Evolutionary conservation across 2,113 vertebrate species (phyloP).

Genomic region (Redunca redunca): DNA sequence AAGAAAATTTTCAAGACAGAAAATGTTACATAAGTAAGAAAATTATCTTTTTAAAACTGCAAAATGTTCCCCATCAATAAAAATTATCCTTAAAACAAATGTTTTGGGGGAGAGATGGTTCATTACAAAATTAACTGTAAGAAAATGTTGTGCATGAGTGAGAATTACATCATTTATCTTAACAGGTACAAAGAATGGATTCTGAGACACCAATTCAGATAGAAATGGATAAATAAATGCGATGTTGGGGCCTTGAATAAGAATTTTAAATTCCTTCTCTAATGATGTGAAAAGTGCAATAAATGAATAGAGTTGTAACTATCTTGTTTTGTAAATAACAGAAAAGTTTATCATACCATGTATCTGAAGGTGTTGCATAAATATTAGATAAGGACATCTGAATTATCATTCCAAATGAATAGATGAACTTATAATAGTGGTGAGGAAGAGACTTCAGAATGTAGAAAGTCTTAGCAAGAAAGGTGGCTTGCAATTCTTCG

Average conservation of each 20-base stretch:
- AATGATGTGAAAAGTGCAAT: not conserved
- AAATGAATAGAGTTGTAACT: not conserved
- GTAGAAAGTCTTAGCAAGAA: not conserved
- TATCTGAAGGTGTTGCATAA: not conserved
- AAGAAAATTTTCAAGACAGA: constrained; percentile 1
- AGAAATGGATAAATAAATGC: not conserved
- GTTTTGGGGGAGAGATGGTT: not conserved
- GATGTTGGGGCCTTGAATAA: not conserved
- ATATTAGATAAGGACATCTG: not conserved
- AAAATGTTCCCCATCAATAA: constrained; percentile 55
- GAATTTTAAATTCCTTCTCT: not conserved
- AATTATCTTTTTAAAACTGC: not conserved
- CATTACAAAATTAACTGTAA: not conserved
- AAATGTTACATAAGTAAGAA: not conserved
- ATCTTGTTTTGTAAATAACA: not conserved
- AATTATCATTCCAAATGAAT: not conserved
- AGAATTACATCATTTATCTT: not conserved
- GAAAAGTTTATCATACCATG: not conserved
- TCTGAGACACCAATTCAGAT: not conserved
- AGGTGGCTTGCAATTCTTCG: not conserved
- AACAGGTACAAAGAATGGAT: not conserved
- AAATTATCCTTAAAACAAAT: constrained; percentile 14
- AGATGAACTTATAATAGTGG: not conserved
- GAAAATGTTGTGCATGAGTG: not conserved
- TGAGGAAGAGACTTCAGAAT: not conserved